These are phyloP conservation scores for Odontamblyopus rebecca DNA, from an alignment of 2,797 vertebrate species.

Conservation along the genomic window DNA sequence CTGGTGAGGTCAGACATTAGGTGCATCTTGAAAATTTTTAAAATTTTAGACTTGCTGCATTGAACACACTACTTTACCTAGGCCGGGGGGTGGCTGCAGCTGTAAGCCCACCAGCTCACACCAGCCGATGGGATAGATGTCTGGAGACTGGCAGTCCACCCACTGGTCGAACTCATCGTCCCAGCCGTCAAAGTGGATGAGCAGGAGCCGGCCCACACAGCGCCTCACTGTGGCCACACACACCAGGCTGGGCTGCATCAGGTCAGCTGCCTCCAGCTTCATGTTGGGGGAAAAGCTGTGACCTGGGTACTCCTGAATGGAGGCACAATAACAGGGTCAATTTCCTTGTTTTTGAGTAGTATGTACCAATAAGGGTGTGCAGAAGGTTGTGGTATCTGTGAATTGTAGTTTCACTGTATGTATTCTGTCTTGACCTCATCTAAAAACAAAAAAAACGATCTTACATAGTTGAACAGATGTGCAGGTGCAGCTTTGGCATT, in stretches of 20 bases:
- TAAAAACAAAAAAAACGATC: background rate
- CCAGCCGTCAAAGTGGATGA: slow-evolving; percentile 97
- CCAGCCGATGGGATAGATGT: slow-evolving; percentile 96
- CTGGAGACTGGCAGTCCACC: slow-evolving; percentile 92
- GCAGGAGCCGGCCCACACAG: slow-evolving; percentile 86
- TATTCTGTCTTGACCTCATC: no score
- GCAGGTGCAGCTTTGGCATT: slow-evolving; percentile 78
- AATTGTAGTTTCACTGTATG: no score
- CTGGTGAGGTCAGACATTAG: no score
- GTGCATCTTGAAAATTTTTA: no score
- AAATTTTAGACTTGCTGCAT: background rate
- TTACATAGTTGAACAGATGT: slow-evolving; percentile 89
- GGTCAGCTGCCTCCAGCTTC: slow-evolving; percentile 95
- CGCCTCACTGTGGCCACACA: slow-evolving; percentile 92
- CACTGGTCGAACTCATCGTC: slow-evolving; percentile 96
- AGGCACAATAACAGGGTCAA: background rate
- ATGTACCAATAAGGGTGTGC: no score
- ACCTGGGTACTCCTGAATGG: slow-evolving; percentile 84
- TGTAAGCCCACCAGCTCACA: slow-evolving; percentile 90
- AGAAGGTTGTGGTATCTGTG: no score
- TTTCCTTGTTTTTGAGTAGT: background rate
- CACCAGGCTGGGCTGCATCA: slow-evolving; percentile 95
- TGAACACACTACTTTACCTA: slow-evolving; percentile 72
- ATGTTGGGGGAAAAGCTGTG: slow-evolving; percentile 86
- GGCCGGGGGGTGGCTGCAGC: slow-evolving; percentile 87